phyloP scores from a whole-genome alignment of 2,113 vertebrate species.

The Orthochromis malagaraziensis region DNA sequence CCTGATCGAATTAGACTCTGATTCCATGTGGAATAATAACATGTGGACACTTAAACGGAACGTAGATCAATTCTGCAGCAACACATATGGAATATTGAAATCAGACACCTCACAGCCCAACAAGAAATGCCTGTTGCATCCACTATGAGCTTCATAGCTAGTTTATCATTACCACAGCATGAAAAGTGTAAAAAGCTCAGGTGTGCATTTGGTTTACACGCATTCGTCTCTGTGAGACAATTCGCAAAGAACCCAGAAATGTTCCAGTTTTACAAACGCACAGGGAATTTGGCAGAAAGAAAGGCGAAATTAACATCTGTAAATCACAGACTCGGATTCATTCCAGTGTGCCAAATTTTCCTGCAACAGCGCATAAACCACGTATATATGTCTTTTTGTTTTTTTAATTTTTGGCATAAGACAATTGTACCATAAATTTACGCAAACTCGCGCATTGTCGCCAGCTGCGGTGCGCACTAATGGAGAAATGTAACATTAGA shows the following conservation, averaged over 20 bases:
- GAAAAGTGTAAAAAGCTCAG: neutral
- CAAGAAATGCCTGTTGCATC: slow-evolving; percentile 17
- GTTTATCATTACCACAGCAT: neutral
- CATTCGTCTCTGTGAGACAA: neutral
- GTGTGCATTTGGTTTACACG: neutral
- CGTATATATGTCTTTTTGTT: neutral
- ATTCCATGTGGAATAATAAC: neutral
- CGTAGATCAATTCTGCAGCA: neutral
- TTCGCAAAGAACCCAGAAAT: neutral
- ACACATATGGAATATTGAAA: neutral
- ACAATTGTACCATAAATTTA: neutral
- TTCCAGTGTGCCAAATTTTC: neutral
- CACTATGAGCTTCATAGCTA: neutral
- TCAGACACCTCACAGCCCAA: neutral
- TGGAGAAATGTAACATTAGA: neutral
- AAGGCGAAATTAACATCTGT: neutral
- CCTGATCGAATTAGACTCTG: neutral
- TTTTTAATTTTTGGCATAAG: neutral
- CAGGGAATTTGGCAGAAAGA: neutral
- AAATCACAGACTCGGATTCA: neutral
- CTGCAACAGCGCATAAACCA: neutral
- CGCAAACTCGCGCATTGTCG: neutral
- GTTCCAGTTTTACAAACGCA: neutral
- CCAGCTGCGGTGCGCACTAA: neutral
- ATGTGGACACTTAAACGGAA: neutral